Base-by-base conservation (phyloP, 2,888 invertebrate genomes). In the Leuctra nigra region DNA sequence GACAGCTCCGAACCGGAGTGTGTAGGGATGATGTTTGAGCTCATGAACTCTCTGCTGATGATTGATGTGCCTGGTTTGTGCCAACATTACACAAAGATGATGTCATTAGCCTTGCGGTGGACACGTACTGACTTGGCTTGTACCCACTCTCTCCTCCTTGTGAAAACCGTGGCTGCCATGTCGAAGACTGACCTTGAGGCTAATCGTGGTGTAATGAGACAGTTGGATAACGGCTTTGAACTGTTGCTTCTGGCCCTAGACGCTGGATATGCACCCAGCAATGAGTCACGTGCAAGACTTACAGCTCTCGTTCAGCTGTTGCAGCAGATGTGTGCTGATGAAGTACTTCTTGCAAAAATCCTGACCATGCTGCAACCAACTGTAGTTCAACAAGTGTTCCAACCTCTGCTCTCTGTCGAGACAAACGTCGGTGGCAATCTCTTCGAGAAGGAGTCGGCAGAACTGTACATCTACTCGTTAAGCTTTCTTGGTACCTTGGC, bases 241-340 rank as follows among this genome's bases (percentile, higher is more conserved):
- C 39, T 73, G 23, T 69, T 78, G 57, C 65, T 75, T 61, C 61
- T 72, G 1, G 68, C 73, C 22, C 66, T 76, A 2, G 68, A 68
- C 53, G 58, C 63, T 2, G 69, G 70, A 38, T 67, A 70, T 53
- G 68, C 68, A 1, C 50, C 55, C n/a, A 38, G 53, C 20, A 57
- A 67, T 1, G 74, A 75, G 57, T 66, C 68, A 14, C 70, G 72
- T 61, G 67, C 64, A 48, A 70, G 71, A 62, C 64, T 76, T 11
- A 73, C 72, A 4, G 74, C 75, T 48, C 62, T 79, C 2, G 69
- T 79, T 66, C 74, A 77, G 64, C 65, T 79, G 16, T 66, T 78
- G 13, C 70, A 73, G 59, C 73, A 73, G 58, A 69, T 78, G 66
- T 73, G 6, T 69, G 69, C 59, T 68, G 67, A 11, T 64, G 68